Evolutionary conservation across 2,888 invertebrate genomes (phyloP).

Genomic region (Drosophila testacea): DNA sequence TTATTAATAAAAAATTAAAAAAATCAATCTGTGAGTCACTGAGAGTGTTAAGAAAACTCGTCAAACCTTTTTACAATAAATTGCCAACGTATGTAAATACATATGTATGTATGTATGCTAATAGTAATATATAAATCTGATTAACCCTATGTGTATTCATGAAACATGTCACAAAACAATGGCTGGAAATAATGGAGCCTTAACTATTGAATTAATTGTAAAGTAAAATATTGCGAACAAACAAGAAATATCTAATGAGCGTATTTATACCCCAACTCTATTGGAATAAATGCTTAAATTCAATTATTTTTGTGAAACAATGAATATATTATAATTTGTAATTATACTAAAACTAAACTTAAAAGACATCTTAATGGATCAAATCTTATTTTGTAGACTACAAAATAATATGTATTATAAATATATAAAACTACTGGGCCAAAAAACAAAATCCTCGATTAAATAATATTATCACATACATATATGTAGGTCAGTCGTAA

Average conservation of each 20-base stretch:
- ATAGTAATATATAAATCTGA: conserved; percentile 28
- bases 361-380: not conserved
- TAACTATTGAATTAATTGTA: conserved; percentile 52
- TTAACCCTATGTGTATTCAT: conserved; percentile 36
- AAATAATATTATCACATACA: too few species aligned
- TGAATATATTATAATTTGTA: conserved; percentile 26
- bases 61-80: conserved; percentile 22
- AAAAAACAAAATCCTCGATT: not conserved
- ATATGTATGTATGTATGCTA: conserved; percentile 20
- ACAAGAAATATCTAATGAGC: conserved; percentile 7
- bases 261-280: conserved; percentile 29
- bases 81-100: conserved; percentile 23
- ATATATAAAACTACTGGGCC: conserved; percentile 8
- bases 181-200: conserved; percentile 38
- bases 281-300: conserved; percentile 32
- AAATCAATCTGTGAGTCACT: conserved; percentile 12
- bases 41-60: not conserved
- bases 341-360: conserved; percentile 18
- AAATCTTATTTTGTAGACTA: conserved; percentile 6
- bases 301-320: conserved; percentile 16
- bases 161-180: conserved; percentile 36
- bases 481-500: too few species aligned
- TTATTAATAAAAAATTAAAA: conserved; percentile 9
- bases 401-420: not conserved
- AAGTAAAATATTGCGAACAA: conserved; percentile 26